Base-by-base conservation (phyloP, 2,113 vertebrate genomes). In the Sminthopsis crassicaudata region DNA sequence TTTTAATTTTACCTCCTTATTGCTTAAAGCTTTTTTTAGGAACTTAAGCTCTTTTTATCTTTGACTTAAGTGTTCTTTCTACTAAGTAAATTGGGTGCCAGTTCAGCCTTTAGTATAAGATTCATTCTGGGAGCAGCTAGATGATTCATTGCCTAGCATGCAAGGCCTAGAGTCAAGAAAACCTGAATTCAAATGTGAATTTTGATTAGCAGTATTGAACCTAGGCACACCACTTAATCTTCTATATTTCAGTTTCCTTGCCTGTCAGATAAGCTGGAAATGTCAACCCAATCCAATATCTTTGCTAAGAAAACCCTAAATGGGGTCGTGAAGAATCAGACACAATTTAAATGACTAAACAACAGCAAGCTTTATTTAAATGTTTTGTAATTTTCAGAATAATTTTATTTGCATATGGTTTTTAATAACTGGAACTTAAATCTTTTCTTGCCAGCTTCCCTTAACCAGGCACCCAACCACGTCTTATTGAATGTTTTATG, bases 361-460 rank as follows among this genome's bases (percentile, higher is more conserved):
- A 36, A 67, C 30, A 67, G 8, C 91, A 24, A 57, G 27, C 53
- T 30, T 5, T 25, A 55, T 12, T 88, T n/a, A 53, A 0, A 76
- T 90, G 60, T 94, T 89, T 91, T 48, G 52, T 22, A 67, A 67
- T 90, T 92, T 67, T 95, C 50, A 67, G 91, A 92, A 90, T 46
- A 22, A 76, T 92, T 53, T 67, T 90, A 36, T 46, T 55, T 94
- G 25, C 10, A 51, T 90, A 19, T 76, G n/a, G 23, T 76, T 94
- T 94, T 50, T 96, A 19, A 19, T 91, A 91, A 54, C 24, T 90
- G 24, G 30, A 76, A 76, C 36, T 67, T 36, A 76, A 76, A 42
- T 84, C 60, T 42, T 84, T 84, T 84, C 67, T 84, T n/a, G 6
- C 16, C 36, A 84, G 16, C 1, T 84, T 84, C 16, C 16, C n/a